Conservation (phyloP, 2,797 vertebrate species). For the Pogonophryne albipinna region DNA sequence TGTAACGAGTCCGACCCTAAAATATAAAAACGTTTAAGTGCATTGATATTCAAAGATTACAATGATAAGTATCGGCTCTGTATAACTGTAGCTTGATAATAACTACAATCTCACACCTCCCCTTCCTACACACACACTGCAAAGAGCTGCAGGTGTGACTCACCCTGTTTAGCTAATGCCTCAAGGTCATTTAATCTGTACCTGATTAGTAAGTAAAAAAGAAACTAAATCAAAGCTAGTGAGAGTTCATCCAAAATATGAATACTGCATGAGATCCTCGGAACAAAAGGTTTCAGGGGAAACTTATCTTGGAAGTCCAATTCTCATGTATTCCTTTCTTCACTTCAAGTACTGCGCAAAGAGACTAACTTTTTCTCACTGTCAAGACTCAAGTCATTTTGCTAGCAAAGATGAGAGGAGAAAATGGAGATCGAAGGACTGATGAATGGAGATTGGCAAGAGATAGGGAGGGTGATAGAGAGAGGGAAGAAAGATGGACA, state of each 20-base stretch:
- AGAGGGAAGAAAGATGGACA: slow-evolving; percentile 60
- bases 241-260: slow-evolving; percentile 66
- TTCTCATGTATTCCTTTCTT: slow-evolving; percentile 56
- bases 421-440: slow-evolving; percentile 66
- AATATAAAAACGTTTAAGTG: neutral
- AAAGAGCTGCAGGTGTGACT: slow-evolving; percentile 55
- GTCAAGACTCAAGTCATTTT: slow-evolving; percentile 49
- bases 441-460: slow-evolving; percentile 73
- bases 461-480: slow-evolving; percentile 46
- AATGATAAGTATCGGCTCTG: neutral
- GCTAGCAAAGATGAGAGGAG: slow-evolving; percentile 53
- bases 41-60: neutral
- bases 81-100: neutral
- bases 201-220: slow-evolving; percentile 59
- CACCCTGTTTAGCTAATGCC: slow-evolving; percentile 59
- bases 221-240: slow-evolving; percentile 32
- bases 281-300: slow-evolving; percentile 75
- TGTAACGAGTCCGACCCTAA: neutral
- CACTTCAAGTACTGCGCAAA: slow-evolving; percentile 30
- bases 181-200: slow-evolving; percentile 71
- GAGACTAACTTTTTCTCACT: slow-evolving; percentile 57
- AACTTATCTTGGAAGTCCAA: slow-evolving; percentile 67
- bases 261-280: slow-evolving; percentile 73
- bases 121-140: neutral
- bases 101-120: too few relatives aligned